Conservation (phyloP, 2,888 invertebrate genomes). For the Carterocephalus palaemon region DNA sequence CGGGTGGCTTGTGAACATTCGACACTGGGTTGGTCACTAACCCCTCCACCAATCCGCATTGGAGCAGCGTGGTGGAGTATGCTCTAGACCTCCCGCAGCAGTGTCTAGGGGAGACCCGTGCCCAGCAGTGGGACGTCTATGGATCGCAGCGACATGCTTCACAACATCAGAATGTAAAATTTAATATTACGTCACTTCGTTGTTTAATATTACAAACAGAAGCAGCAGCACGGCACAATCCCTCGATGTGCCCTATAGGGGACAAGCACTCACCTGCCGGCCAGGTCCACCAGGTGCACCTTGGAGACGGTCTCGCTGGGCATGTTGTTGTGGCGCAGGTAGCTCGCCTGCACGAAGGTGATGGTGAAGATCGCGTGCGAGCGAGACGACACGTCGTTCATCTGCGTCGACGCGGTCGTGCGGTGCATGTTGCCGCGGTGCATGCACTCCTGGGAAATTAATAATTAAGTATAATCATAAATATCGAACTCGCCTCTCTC, state of each 20-base stretch:
- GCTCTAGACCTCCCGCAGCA: no score
- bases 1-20: no score
- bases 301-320: conserved; percentile 94
- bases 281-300: conserved; percentile 92
- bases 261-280: conserved; percentile 82
- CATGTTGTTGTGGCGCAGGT: conserved; percentile 87
- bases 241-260: no score
- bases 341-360: conserved; percentile 92
- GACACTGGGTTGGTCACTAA: no score
- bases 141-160: no score
- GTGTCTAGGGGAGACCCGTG: no score
- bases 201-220: not conserved
- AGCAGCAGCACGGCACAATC: not conserved
- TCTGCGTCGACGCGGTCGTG: conserved; percentile 92
- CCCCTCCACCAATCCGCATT: no score
- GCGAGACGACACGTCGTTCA: conserved; percentile 95
- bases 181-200: no score
- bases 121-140: no score
- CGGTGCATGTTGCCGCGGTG: conserved; percentile 88
- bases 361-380: conserved; percentile 96
- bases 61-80: no score
- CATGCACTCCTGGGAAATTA: conserved; percentile 82
- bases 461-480: not conserved
- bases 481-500: no score
- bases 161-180: no score